A percentile compares a stretch with the other conserved stretches of the same genome.
Evolutionary conservation across 2,797 vertebrate species (phyloP).

Genomic region (Gymnoscopelus braueri): DNA sequence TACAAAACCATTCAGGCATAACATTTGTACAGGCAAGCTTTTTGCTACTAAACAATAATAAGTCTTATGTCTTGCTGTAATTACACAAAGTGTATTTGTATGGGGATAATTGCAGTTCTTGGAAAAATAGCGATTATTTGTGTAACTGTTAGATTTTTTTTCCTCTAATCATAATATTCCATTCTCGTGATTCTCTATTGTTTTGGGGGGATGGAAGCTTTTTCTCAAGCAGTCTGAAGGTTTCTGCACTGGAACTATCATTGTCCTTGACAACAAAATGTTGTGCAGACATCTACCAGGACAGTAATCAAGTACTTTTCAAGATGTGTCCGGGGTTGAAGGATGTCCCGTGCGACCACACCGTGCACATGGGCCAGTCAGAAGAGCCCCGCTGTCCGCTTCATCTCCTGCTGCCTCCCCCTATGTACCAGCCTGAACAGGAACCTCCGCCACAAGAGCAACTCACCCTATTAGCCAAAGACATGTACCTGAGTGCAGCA

Average conservation of each 20-base stretch:
- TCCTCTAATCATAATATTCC: not conserved
- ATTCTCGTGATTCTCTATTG: not conserved
- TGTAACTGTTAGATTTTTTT: not conserved
- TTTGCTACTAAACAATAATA: conserved; percentile 1
- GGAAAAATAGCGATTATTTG: conserved; percentile 1
- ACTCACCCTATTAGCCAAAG: conserved; percentile 83
- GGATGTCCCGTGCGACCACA: conserved; percentile 89
- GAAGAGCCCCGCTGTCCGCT: conserved; percentile 93
- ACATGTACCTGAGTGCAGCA: conserved; percentile 94
- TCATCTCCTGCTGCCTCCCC: conserved; percentile 90
- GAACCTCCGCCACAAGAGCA: conserved; percentile 85
- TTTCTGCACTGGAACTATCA: not conserved
- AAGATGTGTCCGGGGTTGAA: conserved; percentile 91
- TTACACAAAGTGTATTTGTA: conserved; percentile 17
- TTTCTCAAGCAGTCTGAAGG: not conserved
- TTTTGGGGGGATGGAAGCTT: not conserved
- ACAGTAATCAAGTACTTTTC: conserved; percentile 93
- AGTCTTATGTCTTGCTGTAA: conserved; percentile 15
- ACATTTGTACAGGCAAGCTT: conserved; percentile 6
- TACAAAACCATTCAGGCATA: conserved; percentile 14
- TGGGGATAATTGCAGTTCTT: conserved; percentile 2
- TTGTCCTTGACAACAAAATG: conserved; percentile 46
- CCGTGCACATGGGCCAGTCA: conserved; percentile 91
- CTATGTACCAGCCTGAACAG: conserved; percentile 92
- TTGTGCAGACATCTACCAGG: conserved; percentile 92